phyloP scores from a whole-genome alignment of 2,888 invertebrate genomes.

The Pherbina coryleti region DNA sequence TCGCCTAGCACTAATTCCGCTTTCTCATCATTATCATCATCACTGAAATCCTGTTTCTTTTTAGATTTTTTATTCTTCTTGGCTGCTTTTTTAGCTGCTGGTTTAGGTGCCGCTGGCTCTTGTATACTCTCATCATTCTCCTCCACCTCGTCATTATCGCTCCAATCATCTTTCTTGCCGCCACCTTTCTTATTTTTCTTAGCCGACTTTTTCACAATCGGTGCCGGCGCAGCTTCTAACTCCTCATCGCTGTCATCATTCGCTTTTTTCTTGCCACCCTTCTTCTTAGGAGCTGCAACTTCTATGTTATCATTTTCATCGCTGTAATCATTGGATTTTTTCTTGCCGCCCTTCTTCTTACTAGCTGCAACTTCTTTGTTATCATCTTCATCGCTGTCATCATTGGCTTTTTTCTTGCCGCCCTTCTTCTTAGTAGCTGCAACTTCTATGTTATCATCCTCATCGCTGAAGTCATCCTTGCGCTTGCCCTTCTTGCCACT shows the following conservation, averaged over 20 bases:
- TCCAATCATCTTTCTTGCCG: slow-evolving; percentile 46
- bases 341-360: slow-evolving; percentile 70
- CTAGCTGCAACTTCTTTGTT: slow-evolving; percentile 44
- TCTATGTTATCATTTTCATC: slow-evolving; percentile 66
- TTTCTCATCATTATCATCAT: slow-evolving; percentile 63
- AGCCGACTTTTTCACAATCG: slow-evolving; percentile 56
- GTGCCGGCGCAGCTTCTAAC: slow-evolving; percentile 29
- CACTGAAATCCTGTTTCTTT: slow-evolving; percentile 58
- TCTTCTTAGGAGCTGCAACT: slow-evolving; percentile 43
- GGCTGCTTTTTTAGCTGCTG: slow-evolving; percentile 53
- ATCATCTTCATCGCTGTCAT: slow-evolving; percentile 40
- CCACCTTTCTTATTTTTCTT: slow-evolving; percentile 62
- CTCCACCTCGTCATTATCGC: slow-evolving; percentile 45
- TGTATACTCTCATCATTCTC: slow-evolving; percentile 40
- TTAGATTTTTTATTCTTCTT: slow-evolving; percentile 62
- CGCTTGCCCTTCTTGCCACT: slow-evolving; percentile 71
- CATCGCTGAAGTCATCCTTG: slow-evolving; percentile 71
- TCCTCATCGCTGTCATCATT: slow-evolving; percentile 35
- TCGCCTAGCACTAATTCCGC: slow-evolving; percentile 33
- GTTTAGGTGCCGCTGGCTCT: slow-evolving; percentile 38
- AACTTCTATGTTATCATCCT: slow-evolving; percentile 54
- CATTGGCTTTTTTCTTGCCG: slow-evolving; percentile 44
- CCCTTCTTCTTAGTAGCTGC: slow-evolving; percentile 45
- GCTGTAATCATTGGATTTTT: slow-evolving; percentile 71
- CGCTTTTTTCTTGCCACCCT: slow-evolving; percentile 46